A percentile compares a stretch with the other conserved stretches of the same genome.
phyloP scores from a whole-genome alignment of 2,797 vertebrate species.

The Phrynocephalus guinanensis region DNA sequence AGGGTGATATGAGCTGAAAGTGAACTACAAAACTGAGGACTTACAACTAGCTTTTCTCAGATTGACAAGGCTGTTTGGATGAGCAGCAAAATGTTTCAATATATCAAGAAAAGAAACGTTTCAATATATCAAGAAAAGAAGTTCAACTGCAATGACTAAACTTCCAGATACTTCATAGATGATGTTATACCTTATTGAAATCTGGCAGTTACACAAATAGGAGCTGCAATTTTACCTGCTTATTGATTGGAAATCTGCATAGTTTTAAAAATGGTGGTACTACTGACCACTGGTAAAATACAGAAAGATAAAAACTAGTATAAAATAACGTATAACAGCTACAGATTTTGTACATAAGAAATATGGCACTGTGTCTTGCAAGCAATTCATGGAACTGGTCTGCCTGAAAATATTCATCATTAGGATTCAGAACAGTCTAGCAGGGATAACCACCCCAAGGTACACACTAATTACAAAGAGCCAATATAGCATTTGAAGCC shows the following conservation, averaged over 20 bases:
- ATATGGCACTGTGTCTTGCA: not conserved
- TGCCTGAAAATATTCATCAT: conserved; percentile 6
- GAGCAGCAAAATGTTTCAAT: no score
- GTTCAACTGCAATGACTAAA: no score
- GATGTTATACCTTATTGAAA: not conserved
- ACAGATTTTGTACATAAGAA: not conserved
- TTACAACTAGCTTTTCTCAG: no score
- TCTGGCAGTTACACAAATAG: not conserved
- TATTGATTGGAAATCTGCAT: not conserved
- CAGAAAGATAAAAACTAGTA: not conserved
- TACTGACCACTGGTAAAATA: not conserved
- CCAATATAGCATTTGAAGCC: conserved; percentile 8
- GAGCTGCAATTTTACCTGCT: not conserved
- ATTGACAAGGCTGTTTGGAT: no score
- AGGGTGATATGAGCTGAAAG: no score
- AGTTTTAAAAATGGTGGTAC: not conserved
- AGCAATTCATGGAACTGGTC: conserved; percentile 5
- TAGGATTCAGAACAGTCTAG: conserved; percentile 9
- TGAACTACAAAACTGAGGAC: no score
- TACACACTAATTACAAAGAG: conserved; percentile 41
- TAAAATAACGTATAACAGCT: not conserved
- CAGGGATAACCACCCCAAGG: conserved; percentile 13
- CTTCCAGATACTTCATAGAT: not conserved
- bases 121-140: no score
- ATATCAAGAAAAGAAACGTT: no score